These are phyloP conservation scores for Germaria angustata DNA, from an alignment of 2,888 invertebrate species.

Conservation along the genomic window DNA sequence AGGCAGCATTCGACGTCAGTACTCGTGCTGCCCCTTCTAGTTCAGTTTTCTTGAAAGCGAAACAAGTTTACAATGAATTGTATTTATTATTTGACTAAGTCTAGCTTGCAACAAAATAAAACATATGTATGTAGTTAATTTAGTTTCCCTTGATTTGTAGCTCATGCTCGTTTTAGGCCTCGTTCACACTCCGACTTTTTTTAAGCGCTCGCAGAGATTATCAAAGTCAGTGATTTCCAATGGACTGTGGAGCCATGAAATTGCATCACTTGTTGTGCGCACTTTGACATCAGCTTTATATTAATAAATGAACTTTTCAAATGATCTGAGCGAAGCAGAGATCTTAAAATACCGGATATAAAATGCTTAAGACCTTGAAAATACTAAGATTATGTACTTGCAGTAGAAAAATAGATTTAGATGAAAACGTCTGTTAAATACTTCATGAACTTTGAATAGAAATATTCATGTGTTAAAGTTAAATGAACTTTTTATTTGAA, in stretches of 20 bases:
- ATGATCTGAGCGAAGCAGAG: neutral
- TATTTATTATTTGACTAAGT: no score
- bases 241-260: neutral
- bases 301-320: neutral
- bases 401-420: neutral
- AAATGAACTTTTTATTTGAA: slow-evolving; percentile 37
- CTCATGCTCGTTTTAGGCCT: no score
- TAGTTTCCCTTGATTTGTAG: no score
- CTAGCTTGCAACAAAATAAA: no score
- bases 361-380: neutral
- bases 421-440: neutral
- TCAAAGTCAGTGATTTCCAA: neutral
- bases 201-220: neutral
- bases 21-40: no score
- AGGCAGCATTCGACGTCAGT: no score
- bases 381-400: neutral
- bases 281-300: neutral
- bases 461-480: neutral
- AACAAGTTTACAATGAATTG: no score
- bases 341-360: neutral
- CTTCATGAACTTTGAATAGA: neutral
- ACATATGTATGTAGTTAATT: no score
- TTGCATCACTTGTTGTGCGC: neutral
- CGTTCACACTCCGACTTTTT: no score
- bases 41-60: no score